These are phyloP conservation scores for Pyrocoelia pectoralis DNA, from an alignment of 2,888 invertebrate species.

Conservation along the genomic window DNA sequence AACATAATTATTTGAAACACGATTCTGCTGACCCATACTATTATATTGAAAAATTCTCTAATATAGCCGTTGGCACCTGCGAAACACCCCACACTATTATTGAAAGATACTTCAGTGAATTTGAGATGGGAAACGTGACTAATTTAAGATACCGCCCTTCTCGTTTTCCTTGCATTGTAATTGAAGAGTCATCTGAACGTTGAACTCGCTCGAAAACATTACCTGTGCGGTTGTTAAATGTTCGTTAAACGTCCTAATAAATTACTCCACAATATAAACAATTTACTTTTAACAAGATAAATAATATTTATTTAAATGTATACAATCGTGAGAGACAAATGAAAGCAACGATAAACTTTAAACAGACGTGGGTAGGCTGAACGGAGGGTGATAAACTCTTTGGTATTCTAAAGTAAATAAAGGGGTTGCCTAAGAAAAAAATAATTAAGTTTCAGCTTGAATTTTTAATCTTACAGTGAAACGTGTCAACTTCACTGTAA, in stretches of 20 bases:
- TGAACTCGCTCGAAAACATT: not conserved
- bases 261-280: not conserved
- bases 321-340: no score
- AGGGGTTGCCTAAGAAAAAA: no score
- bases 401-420: no score
- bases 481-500: no score
- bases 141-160: not conserved
- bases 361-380: no score
- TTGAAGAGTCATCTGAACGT: not conserved
- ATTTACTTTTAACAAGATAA: not conserved
- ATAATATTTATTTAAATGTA: no score
- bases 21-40: not conserved
- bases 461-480: no score
- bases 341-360: no score
- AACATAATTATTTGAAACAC: not conserved
- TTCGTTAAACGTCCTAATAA: not conserved
- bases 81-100: not conserved
- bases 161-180: not conserved
- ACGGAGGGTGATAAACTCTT: no score
- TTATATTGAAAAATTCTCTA: not conserved
- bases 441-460: no score
- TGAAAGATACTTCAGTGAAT: not conserved
- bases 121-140: not conserved
- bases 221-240: not conserved
- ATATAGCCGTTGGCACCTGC: not conserved